Conservation (phyloP, 1,140 invertebrate genomes). For the Rhysida immarginata region DNA sequence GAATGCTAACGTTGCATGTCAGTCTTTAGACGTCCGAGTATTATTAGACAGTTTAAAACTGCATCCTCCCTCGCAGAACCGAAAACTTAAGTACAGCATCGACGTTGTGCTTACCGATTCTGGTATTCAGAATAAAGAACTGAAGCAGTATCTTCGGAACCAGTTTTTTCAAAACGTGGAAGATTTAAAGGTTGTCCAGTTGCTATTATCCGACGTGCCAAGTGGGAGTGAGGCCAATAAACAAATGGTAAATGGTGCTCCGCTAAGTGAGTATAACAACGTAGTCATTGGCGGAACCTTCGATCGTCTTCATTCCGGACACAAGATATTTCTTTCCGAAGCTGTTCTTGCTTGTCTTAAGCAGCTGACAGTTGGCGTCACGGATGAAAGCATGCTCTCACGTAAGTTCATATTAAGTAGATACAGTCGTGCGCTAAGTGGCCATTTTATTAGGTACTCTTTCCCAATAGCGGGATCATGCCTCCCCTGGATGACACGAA, state of each 20-base stretch:
- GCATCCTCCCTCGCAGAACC: neutral
- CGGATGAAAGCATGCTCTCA: slow-evolving; percentile 71
- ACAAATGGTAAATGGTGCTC: slow-evolving; percentile 24
- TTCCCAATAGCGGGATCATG: no score
- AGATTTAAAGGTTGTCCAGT: slow-evolving; percentile 17
- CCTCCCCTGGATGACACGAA: no score
- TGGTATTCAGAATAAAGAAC: neutral
- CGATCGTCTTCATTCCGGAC: slow-evolving; percentile 82
- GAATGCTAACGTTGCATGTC: neutral
- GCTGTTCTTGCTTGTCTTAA: slow-evolving; percentile 55
- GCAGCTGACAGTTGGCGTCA: slow-evolving; percentile 78
- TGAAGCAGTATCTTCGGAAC: neutral
- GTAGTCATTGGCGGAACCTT: slow-evolving; percentile 90
- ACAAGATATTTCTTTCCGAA: slow-evolving; percentile 82
- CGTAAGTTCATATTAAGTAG: no score
- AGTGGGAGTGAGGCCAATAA: neutral
- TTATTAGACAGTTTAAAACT: slow-evolving; percentile 29
- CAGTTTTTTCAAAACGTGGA: neutral
- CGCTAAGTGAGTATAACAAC: slow-evolving; percentile 45
- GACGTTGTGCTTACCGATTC: neutral
- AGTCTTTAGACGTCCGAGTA: slow-evolving; percentile 42
- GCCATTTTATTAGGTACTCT: no score
- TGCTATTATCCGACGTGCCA: neutral
- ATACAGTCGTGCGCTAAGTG: no score
- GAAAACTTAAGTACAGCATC: neutral